Evolutionary conservation across 1,140 invertebrate species (phyloP), one percentile per base, ranked within the genome.

Genomic region (Amyelois transitella): DNA sequence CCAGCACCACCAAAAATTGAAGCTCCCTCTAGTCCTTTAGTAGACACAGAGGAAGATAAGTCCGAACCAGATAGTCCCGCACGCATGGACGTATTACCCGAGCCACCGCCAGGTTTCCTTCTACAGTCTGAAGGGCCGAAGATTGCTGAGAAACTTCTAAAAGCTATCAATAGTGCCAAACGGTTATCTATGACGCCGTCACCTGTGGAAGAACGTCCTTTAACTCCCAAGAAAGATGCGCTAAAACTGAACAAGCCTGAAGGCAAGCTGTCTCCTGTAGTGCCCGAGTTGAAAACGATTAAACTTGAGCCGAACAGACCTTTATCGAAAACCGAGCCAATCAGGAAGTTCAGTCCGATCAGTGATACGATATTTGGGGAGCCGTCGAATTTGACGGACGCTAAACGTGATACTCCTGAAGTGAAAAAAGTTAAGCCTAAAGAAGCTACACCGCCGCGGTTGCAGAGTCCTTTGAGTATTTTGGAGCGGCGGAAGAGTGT

Each of bases 111-210:
- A 1, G 84, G 67, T 1, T 89, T 89, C 64, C 62, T 88, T 1
- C 64, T 89, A 20, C 88, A 89, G 54, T 84, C 87, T 0, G 87
- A 88, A 64, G 86, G 86, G 4, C 89, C 89, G 10, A 91, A 91
- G 60, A 91, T 91, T 62, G 90, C 91, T 2, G 91, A 91, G 58
- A 91, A 91, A 72, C 80, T 91, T 3, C 75, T 91, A 3, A 90
- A 90, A 71, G 90, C 90, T 67, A 89, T 84, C 66, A 91, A 82
- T 72, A 91, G 87, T 47, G 88, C 88, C 12, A 89, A 88, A 56
- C 69, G 81, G 43, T 58, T 85, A 3, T 88, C 87, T 0, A 86
- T 84, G 72, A 88, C 85, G 0, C 82, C 86, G 6, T 82, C 86
- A 0, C 81, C 81, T 0, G 56, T 73, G 0, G 84, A 86, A 45